Base-by-base conservation (phyloP, 1,140 invertebrate genomes). In the Bombus superbus region DNA sequence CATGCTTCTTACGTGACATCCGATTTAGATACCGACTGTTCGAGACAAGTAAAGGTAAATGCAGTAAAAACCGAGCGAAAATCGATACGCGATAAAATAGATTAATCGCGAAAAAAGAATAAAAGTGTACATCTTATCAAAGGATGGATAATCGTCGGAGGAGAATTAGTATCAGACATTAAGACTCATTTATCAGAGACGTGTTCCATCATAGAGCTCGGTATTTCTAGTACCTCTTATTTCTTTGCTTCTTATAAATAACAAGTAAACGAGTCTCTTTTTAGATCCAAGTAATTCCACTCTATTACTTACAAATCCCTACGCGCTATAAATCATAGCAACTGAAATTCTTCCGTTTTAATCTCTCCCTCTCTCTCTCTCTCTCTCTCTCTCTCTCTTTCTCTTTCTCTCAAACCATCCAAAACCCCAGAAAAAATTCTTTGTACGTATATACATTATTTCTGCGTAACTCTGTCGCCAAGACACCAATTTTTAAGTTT, bases 91-190 rank as follows among this genome's bases (percentile, higher is more conserved):
- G 22, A 22, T 53, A 53, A 53, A 53, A 22, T 18, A 53, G 47
- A 53, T 40, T n/a, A 28, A 28, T 38, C 25, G 22, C 1, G 32
- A 32, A 32, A n/a, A 25, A 53, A 47, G 44, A 40, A 25, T 47
- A 22, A 25, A 35, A 35, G 72, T 22, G 10, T 22, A 53, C 18
- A 15, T 18, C 9, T 4, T 47, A 35, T 40, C 10, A 32, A 32
- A 8, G 35, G 18, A 10, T 15, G 53, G 44, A 32, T 74, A 74
- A 74, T 53, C 72, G n/a, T 25, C n/a, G 25, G 13, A 32, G 25
- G 13, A 32, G 32, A 53, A 74, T 74, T 74, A 74, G 72, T 18
- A n/a, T 74, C 72, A 25, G 9, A n/a, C n/a, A 53, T 74, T 53
- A 25, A 25, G 72, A 28, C 18, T 74, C 73, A 35, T 74, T 53